phyloP scores from a whole-genome alignment of 23 tunicate genomes.

The Trididemnum clinides region DNA sequence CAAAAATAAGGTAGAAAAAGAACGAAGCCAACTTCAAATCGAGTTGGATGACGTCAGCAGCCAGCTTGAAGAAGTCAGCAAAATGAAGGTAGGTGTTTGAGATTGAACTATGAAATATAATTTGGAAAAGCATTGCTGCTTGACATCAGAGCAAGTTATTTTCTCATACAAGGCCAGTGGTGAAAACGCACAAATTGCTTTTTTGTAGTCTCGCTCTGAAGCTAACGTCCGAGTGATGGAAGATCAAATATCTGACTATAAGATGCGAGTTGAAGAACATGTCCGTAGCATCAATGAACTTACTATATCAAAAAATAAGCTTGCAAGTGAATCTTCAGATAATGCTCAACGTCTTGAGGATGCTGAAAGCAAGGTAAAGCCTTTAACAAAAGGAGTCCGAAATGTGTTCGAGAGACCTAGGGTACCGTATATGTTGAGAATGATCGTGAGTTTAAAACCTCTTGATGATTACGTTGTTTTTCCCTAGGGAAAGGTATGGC shows the following conservation, averaged over 20 bases:
- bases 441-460: no score
- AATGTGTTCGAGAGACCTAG: no score
- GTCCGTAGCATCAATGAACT: slow-evolving; percentile 76
- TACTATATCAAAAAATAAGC: slow-evolving; percentile 69
- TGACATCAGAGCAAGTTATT: no score
- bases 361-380: slow-evolving; percentile 82
- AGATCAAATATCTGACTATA: slow-evolving; percentile 74
- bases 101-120: no score
- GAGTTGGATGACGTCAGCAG: slow-evolving; percentile 87
- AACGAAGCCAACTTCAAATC: slow-evolving; percentile 80
- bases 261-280: slow-evolving; percentile 77
- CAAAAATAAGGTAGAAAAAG: slow-evolving; percentile 94
- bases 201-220: slow-evolving; percentile 75
- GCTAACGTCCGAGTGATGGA: slow-evolving; percentile 86
- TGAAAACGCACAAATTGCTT: no score
- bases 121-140: no score
- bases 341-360: slow-evolving; percentile 77
- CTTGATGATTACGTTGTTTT: no score
- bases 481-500: no score
- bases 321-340: slow-evolving; percentile 67
- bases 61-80: slow-evolving; percentile 82
- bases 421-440: no score
- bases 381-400: no score
- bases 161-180: no score
- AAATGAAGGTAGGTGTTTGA: slow-evolving; percentile 62